phyloP scores from a whole-genome alignment of 2,888 invertebrate genomes.

The Auanema sp. region DNA sequence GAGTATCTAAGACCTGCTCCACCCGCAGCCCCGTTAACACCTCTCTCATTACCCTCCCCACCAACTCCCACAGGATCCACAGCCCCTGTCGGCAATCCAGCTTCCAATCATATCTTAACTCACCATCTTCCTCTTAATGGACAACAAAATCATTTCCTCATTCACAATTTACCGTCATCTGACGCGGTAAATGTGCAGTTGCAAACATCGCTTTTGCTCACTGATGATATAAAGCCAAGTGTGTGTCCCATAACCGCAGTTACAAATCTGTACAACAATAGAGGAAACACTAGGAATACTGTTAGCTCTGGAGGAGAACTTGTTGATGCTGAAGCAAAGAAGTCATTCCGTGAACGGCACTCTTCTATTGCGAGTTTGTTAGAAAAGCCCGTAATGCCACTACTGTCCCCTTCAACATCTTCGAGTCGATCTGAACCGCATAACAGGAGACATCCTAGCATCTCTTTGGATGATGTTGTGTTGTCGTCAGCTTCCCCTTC shows the following conservation, averaged over 20 bases:
- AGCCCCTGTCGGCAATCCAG: slow-evolving; percentile 1
- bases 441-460: too few species aligned
- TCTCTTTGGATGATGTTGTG: too few species aligned
- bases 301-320: neutral
- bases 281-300: neutral
- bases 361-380: slow-evolving; percentile 31
- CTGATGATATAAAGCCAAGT: too few species aligned
- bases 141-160: too few species aligned
- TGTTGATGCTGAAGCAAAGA: too few species aligned
- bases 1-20: slow-evolving; percentile 25
- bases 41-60: slow-evolving; percentile 5
- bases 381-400: slow-evolving; percentile 23
- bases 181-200: neutral
- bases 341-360: slow-evolving; percentile 23
- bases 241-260: too few species aligned
- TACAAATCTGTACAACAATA: too few species aligned
- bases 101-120: neutral
- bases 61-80: slow-evolving; percentile 14
- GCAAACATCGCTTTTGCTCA: neutral
- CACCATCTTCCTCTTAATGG: too few species aligned
- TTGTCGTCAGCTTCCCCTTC: too few species aligned
- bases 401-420: slow-evolving; percentile 11
- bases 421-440: too few species aligned
- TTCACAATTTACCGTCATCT: neutral
- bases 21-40: slow-evolving; percentile 9